Conservation (phyloP, 92 coral and sea anemone species). For the Ricordea florida region DNA sequence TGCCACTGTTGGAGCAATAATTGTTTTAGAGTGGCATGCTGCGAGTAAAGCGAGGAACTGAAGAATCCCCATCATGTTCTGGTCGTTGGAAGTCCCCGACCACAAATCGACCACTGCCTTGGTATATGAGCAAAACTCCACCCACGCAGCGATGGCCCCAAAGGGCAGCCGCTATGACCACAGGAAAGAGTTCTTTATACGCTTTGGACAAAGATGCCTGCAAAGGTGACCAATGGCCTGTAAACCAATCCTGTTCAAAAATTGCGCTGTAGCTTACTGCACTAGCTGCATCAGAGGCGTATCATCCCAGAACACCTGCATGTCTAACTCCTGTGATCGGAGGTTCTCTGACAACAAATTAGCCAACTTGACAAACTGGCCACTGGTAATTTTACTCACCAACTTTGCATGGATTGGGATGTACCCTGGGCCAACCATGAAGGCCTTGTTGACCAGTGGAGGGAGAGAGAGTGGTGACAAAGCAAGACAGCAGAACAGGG, state of each 20-base stretch:
- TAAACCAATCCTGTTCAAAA: background rate
- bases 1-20: too few relatives aligned
- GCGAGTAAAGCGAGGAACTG: background rate
- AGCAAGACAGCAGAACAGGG: too few relatives aligned
- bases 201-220: conserved; percentile 1
- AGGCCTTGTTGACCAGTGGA: too few relatives aligned
- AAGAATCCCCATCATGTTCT: background rate
- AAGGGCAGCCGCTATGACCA: background rate
- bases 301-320: too few relatives aligned
- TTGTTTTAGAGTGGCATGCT: background rate
- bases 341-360: too few relatives aligned
- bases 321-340: too few relatives aligned
- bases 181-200: conserved; percentile 20
- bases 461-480: too few relatives aligned
- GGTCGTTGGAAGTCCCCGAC: background rate
- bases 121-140: conserved; percentile 2
- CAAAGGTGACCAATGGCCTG: background rate
- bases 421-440: too few relatives aligned
- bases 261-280: conserved; percentile 2
- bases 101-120: background rate
- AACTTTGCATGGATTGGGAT: too few relatives aligned
- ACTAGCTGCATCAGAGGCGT: conserved; percentile 6
- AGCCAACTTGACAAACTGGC: too few relatives aligned
- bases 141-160: conserved; percentile 1
- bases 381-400: too few relatives aligned